A percentile compares a stretch with the other conserved stretches of the same genome.
Evolutionary conservation across 2,888 invertebrate species (phyloP).

Genomic region (Philonicus albiceps): DNA sequence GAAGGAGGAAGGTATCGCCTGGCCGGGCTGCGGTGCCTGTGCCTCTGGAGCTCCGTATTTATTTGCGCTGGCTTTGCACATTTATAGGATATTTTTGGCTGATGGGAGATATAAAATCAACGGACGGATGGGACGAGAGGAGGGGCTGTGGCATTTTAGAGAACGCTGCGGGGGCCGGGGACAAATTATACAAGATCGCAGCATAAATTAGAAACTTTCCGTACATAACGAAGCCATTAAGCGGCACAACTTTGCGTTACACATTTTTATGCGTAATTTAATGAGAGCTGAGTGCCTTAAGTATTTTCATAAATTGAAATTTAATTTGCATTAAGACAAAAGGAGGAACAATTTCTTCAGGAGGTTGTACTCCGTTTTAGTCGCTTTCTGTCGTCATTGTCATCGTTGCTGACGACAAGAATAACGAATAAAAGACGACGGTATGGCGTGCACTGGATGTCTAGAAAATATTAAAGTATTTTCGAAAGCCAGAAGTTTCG

Average conservation of each 20-base stretch:
- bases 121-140: background rate
- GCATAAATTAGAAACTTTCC: conserved; percentile 43
- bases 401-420: background rate
- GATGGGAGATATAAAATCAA: background rate
- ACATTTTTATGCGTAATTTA: conserved; percentile 46
- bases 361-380: background rate
- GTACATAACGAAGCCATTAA: conserved; percentile 41
- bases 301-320: conserved; percentile 47
- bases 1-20: background rate
- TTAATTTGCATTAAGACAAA: conserved; percentile 45
- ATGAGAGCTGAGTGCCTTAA: conserved; percentile 45
- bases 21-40: background rate
- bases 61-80: conserved; percentile 11
- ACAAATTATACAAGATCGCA: conserved; percentile 28
- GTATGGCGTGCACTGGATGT: background rate
- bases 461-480: background rate
- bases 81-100: conserved; percentile 22
- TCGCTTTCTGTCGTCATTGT: background rate
- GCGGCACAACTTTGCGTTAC: conserved; percentile 38
- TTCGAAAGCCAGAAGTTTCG: background rate
- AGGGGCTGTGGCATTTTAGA: background rate
- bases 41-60: conserved; percentile 7
- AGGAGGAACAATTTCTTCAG: background rate
- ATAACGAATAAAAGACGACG: background rate
- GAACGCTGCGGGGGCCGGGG: background rate